Percentiles rank a stretch among this genome's conserved stretches.
phyloP scores from a whole-genome alignment of 2,888 invertebrate genomes.

The Spodoptera picta region DNA sequence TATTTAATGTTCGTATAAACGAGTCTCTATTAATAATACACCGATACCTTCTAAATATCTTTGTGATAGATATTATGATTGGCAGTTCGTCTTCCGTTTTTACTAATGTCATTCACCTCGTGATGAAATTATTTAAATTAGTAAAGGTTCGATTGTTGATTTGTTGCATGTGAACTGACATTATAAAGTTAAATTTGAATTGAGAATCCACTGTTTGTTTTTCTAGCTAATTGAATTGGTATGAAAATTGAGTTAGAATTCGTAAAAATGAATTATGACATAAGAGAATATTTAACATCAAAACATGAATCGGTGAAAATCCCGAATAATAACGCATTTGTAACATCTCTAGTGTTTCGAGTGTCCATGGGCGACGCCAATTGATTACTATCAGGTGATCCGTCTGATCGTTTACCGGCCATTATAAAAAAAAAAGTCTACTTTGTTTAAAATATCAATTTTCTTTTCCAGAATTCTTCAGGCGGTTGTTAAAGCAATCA shows the following conservation, averaged over 20 bases:
- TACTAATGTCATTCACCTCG: slow-evolving; percentile 38
- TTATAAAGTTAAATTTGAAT: too few relatives aligned
- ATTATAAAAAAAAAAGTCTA: too few relatives aligned
- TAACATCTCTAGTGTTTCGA: too few relatives aligned
- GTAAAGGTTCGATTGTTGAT: not conserved
- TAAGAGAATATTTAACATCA: too few relatives aligned
- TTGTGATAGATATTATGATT: slow-evolving; percentile 26
- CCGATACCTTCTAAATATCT: slow-evolving; percentile 24
- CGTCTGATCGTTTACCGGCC: too few relatives aligned
- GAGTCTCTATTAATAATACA: slow-evolving; percentile 22
- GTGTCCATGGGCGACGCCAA: too few relatives aligned
- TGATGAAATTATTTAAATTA: not conserved
- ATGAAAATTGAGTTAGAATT: not conserved
- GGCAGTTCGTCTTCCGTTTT: slow-evolving; percentile 20
- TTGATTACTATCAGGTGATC: too few relatives aligned
- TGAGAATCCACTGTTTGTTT: too few relatives aligned
- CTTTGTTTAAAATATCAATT: slow-evolving; percentile 1
- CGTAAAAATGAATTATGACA: not conserved
- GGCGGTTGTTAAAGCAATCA: slow-evolving; percentile 94
- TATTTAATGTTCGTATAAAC: slow-evolving; percentile 43
- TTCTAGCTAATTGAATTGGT: too few relatives aligned
- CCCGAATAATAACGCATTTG: too few relatives aligned
- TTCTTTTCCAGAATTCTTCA: slow-evolving; percentile 94
- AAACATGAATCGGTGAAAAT: too few relatives aligned
- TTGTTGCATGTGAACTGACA: too few relatives aligned